Evolutionary conservation across 2,113 vertebrate species (phyloP).

Genomic region (Rhombomys opimus): DNA sequence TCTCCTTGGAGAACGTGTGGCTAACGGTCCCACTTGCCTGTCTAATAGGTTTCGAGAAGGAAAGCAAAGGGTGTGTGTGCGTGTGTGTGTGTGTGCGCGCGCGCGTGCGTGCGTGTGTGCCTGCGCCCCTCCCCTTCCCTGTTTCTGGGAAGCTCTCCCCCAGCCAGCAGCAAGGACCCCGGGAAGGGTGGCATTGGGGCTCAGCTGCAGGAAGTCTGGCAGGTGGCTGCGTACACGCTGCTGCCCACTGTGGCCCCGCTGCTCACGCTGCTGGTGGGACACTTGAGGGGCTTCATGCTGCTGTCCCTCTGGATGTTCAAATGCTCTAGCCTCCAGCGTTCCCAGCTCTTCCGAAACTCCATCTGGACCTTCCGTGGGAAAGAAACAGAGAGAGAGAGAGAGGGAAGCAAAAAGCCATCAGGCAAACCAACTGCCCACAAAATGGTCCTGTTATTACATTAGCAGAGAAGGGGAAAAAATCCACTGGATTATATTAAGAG

Average conservation of each 20-base stretch:
- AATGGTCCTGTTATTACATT: conserved; percentile 70
- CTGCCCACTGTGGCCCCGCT: conserved; percentile 86
- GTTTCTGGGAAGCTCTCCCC: background rate
- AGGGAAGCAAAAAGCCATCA: conserved; percentile 71
- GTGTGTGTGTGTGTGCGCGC: background rate
- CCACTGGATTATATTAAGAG: conserved; percentile 67
- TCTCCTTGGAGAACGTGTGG: conserved; percentile 78
- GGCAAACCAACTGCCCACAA: conserved; percentile 58
- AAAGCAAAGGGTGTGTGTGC: background rate
- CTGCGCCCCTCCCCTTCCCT: background rate
- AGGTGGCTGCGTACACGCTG: conserved; percentile 85
- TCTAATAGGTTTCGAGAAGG: conserved; percentile 54
- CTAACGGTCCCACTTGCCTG: conserved; percentile 75
- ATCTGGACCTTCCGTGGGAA: conserved; percentile 86
- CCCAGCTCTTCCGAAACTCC: conserved; percentile 90
- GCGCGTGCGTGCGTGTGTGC: too few species aligned
- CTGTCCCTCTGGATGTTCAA: conserved; percentile 86
- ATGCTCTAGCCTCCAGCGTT: conserved; percentile 88
- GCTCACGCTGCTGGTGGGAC: conserved; percentile 87
- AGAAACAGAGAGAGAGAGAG: conserved; percentile 31
- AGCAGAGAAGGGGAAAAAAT: conserved; percentile 61
- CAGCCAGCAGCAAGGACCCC: background rate
- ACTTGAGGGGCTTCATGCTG: conserved; percentile 90
- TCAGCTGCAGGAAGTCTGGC: conserved; percentile 86
- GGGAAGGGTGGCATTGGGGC: background rate